phyloP scores from a whole-genome alignment of 2,888 invertebrate genomes.

The Molanna angustata region DNA sequence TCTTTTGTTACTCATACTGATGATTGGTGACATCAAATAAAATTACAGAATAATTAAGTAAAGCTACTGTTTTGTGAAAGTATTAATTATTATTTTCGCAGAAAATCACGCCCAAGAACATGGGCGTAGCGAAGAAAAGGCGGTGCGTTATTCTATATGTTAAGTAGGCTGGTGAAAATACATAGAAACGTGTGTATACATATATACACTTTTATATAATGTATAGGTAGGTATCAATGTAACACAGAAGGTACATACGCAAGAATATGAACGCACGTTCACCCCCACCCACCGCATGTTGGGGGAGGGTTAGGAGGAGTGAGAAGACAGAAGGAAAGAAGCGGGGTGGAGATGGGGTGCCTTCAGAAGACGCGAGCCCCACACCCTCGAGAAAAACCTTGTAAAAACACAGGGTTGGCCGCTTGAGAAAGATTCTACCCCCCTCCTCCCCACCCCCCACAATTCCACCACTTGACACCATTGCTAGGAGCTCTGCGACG shows the following conservation, averaged over 20 bases:
- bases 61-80: too few relatives aligned
- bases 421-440: slow-evolving; percentile 26
- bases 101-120: slow-evolving; percentile 15
- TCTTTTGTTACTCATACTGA: too few relatives aligned
- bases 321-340: background rate
- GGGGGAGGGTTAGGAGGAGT: background rate
- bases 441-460: slow-evolving; percentile 11
- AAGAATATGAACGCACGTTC: slow-evolving; percentile 30
- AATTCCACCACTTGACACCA: slow-evolving; percentile 21
- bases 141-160: background rate
- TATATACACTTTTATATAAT: slow-evolving; percentile 10
- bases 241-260: slow-evolving; percentile 28
- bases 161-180: background rate
- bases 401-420: slow-evolving; percentile 32
- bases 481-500: slow-evolving; percentile 17
- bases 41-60: too few relatives aligned
- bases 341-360: background rate
- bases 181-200: slow-evolving; percentile 3
- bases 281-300: slow-evolving; percentile 12
- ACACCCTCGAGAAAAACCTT: slow-evolving; percentile 25
- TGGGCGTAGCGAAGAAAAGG: slow-evolving; percentile 3
- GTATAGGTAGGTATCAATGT: background rate
- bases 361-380: slow-evolving; percentile 5
- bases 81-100: too few relatives aligned
- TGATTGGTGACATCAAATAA: too few relatives aligned